Base-by-base conservation (phyloP, 2,888 invertebrate species). In the Sinopyrophorus schimmeli region DNA sequence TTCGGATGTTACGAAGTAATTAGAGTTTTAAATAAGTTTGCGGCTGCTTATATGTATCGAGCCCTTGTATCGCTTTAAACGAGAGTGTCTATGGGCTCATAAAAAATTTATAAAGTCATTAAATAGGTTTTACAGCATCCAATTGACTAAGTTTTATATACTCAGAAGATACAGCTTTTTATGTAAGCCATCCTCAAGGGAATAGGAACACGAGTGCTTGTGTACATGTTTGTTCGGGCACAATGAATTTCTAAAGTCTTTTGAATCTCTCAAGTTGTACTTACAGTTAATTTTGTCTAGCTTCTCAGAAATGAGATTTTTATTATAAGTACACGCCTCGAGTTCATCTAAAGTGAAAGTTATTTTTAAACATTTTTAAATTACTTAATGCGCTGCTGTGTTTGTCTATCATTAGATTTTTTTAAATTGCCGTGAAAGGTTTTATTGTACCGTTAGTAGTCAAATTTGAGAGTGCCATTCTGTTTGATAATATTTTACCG, bases 41-140 rank as follows among this genome's bases (percentile, higher is more conserved):
- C 15, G 41, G 37, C 20, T 26, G 30, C 27, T 21, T 31, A 24
- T 51, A 51, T 51, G 47, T 35, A 31, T 46, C 35, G 40, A 41
- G 34, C 34, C 43, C 27, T 26, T 37, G 37, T 43, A 52, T 47
- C 52, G 37, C 32, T 42, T 30, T 35, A 42, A 52, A 52, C 38
- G 38, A 47, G 52, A 43, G 52, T 47, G 47, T 47, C 42, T 47
- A 47, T 47, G 47, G 47, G 41, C 44, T 47, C 48, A 53, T 53
- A 48, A 53, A 53, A 49, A 34, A 49, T 53, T 53, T 53, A 53
- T 53, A 53, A 53, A 53, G 53, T 53, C 53, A 53, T 53, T 53
- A 53, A 53, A 43, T 48, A 44, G 40, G 53, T 53, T 53, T 53
- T 53, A 53, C 44, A 48, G 44, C 53, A 44, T 47, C 53, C 53